These are phyloP conservation scores for Spheniscus mendiculus DNA, from an alignment of 2,113 vertebrate species.

Conservation along the genomic window DNA sequence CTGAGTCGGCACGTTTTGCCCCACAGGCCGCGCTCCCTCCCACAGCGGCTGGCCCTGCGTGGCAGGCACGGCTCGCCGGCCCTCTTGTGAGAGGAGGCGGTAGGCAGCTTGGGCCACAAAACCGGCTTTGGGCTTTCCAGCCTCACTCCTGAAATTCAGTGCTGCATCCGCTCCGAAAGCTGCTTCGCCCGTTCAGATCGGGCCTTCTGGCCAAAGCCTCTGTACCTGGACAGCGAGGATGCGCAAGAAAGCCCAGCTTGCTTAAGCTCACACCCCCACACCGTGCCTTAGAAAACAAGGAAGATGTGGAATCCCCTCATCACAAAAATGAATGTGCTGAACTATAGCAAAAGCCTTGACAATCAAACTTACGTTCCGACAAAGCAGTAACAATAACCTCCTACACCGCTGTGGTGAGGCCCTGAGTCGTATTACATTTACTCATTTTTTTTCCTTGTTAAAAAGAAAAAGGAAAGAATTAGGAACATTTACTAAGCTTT, in stretches of 20 bases:
- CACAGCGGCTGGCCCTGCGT: fast-evolving
- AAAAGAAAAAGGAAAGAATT: background rate
- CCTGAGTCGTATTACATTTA: background rate
- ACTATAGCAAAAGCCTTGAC: background rate
- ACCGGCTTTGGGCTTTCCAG: background rate
- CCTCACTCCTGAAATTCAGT: background rate
- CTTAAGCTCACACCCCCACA: background rate
- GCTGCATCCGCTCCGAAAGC: background rate
- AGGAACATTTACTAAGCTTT: background rate
- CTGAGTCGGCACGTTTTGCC: fast-evolving
- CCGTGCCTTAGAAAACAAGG: background rate
- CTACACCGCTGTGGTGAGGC: background rate
- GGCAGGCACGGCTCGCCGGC: background rate
- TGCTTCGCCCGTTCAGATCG: fast-evolving
- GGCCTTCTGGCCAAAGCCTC: background rate
- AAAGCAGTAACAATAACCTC: background rate
- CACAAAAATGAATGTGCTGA: background rate
- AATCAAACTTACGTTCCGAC: background rate
- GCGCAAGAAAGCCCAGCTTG: background rate
- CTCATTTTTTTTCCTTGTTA: background rate
- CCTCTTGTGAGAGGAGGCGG: background rate
- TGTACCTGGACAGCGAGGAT: background rate
- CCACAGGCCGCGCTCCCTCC: background rate
- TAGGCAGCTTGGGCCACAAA: background rate
- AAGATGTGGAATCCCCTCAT: background rate